Evolutionary conservation across 1,140 invertebrate genomes (phyloP).

Genomic region (Adelges cooleyi): DNA sequence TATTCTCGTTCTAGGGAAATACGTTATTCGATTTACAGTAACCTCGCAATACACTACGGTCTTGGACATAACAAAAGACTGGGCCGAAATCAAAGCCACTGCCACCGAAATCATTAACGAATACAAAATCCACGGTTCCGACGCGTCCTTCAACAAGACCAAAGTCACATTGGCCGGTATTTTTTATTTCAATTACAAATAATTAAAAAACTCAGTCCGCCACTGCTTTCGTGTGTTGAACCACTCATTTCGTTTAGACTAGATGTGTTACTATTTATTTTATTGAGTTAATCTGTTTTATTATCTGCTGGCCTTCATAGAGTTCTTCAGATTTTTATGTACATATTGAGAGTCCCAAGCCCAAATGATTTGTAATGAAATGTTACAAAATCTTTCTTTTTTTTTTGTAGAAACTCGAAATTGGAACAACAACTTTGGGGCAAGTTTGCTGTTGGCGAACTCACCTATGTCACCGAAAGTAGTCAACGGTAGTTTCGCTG

Average conservation of each 20-base stretch:
- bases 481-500: constrained; percentile 90
- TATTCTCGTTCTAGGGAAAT: constrained; percentile 48
- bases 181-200: too few species aligned
- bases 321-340: too few species aligned
- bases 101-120: constrained; percentile 57
- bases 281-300: too few species aligned
- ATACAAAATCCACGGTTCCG: constrained; percentile 44
- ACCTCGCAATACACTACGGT: constrained; percentile 82
- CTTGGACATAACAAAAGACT: constrained; percentile 78
- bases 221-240: too few species aligned
- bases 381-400: background rate
- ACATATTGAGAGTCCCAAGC: too few species aligned
- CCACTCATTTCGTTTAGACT: too few species aligned
- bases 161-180: constrained; percentile 60
- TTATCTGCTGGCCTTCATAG: too few species aligned
- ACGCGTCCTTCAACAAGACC: constrained; percentile 24
- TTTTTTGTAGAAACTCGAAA: constrained; percentile 57
- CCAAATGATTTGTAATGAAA: too few species aligned
- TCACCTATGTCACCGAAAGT: constrained; percentile 95
- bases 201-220: too few species aligned
- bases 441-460: constrained; percentile 83
- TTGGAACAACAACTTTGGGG: constrained; percentile 76
- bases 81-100: constrained; percentile 73
- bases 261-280: too few species aligned
- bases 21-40: constrained; percentile 86